phyloP scores from a whole-genome alignment of 2,113 vertebrate genomes.

The Alouatta palliata region DNA sequence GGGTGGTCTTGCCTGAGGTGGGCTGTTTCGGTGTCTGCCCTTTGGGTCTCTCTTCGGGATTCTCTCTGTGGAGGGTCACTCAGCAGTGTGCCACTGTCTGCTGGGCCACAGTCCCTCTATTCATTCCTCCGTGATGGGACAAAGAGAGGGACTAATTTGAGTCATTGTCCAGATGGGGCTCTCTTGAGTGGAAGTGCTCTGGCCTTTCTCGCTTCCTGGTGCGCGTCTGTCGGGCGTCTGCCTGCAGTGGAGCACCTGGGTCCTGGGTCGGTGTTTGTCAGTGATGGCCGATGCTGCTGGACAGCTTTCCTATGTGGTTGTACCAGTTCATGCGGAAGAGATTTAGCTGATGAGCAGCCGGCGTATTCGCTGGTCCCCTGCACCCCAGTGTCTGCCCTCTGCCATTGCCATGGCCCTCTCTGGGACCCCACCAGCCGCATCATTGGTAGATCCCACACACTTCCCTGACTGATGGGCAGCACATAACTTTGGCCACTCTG shows the following conservation, averaged over 20 bases:
- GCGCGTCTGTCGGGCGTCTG: not conserved
- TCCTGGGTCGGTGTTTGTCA: fast-evolving
- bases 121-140: not conserved
- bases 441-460: not conserved
- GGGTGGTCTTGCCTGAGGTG: not conserved
- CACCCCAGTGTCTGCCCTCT: not conserved
- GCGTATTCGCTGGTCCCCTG: no score
- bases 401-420: not conserved
- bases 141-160: not conserved
- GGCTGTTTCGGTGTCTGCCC: not conserved
- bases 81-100: not conserved
- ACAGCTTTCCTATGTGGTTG: not conserved
- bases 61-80: no score
- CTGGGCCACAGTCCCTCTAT: not conserved
- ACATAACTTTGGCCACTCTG: no score
- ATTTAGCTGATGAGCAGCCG: no score
- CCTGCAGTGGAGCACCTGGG: fast-evolving
- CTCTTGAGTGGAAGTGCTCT: fast-evolving
- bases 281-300: fast-evolving
- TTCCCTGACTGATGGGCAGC: not conserved
- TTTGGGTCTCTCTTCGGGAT: not conserved
- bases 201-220: no score
- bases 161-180: no score
- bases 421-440: no score
- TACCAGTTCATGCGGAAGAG: fast-evolving